Conservation (phyloP, 2,113 vertebrate species). For the Thomomys bottae region DNA sequence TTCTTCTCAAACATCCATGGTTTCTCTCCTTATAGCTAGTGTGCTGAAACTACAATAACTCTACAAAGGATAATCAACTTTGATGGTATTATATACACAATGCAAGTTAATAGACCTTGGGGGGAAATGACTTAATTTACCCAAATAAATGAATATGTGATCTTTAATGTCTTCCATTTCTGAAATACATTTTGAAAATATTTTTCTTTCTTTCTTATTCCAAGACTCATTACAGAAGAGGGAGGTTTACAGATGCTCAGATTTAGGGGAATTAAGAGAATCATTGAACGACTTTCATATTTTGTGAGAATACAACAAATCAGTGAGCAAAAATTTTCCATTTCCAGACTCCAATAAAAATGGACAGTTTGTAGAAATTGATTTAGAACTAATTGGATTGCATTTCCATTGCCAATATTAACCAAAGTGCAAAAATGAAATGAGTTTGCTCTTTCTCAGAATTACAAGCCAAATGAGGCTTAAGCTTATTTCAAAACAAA, state of each 20-base stretch:
- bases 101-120: not conserved
- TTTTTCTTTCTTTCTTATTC: constrained; percentile 38
- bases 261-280: constrained; percentile 11
- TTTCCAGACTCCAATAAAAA: constrained; percentile 53
- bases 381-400: constrained; percentile 4
- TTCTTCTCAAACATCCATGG: not conserved
- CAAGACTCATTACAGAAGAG: constrained; percentile 46
- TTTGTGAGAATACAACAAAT: not conserved
- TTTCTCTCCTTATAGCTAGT: not conserved
- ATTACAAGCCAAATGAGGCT: not conserved
- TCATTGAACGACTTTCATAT: not conserved
- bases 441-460: not conserved
- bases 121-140: not conserved
- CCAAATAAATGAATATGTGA: not conserved
- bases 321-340: not conserved
- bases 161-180: not conserved
- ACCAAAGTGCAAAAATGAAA: not conserved
- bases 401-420: constrained; percentile 24
- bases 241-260: constrained; percentile 7
- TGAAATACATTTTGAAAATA: not conserved
- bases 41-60: not conserved
- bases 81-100: not conserved
- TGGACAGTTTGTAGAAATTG: not conserved
- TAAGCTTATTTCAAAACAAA: constrained; percentile 2
- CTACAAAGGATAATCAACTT: not conserved